Evolutionary conservation across 2,888 invertebrate species (phyloP).

Genomic region (Notodonta ziczac): DNA sequence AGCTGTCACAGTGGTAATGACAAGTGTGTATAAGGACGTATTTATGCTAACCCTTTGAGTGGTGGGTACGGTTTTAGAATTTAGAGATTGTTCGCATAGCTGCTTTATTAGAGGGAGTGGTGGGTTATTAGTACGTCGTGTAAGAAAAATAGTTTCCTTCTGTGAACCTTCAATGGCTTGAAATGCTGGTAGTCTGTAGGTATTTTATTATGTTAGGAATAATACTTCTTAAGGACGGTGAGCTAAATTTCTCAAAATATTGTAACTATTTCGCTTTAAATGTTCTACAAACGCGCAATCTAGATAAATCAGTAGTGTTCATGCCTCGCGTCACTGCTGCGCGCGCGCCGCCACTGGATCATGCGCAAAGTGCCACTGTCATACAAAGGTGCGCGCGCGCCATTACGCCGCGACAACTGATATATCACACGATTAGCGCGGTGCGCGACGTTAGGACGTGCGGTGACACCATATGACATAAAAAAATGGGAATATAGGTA

Average conservation of each 20-base stretch:
- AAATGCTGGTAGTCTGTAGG: too few relatives aligned
- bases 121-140: neutral
- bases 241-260: too few relatives aligned
- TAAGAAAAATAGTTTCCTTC: constrained; percentile 4
- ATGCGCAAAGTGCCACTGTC: constrained; percentile 32
- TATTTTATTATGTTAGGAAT: too few relatives aligned
- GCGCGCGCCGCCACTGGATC: constrained; percentile 25
- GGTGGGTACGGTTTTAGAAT: constrained; percentile 56
- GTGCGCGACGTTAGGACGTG: constrained; percentile 7
- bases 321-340: constrained; percentile 11
- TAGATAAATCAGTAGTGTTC: constrained; percentile 8
- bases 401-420: constrained; percentile 33
- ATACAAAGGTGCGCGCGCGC: constrained; percentile 32
- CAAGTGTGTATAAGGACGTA: constrained; percentile 68
- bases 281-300: neutral
- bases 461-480: neutral
- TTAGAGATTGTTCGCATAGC: constrained; percentile 43
- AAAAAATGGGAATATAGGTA: too few relatives aligned
- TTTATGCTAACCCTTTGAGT: constrained; percentile 70
- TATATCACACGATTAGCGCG: constrained; percentile 29
- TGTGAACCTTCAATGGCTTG: too few relatives aligned
- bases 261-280: too few relatives aligned
- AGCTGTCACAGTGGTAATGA: constrained; percentile 71
- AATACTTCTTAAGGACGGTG: too few relatives aligned
- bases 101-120: constrained; percentile 41